Conservation (phyloP, 2,113 vertebrate genomes). For the Microcebus tavaratra region DNA sequence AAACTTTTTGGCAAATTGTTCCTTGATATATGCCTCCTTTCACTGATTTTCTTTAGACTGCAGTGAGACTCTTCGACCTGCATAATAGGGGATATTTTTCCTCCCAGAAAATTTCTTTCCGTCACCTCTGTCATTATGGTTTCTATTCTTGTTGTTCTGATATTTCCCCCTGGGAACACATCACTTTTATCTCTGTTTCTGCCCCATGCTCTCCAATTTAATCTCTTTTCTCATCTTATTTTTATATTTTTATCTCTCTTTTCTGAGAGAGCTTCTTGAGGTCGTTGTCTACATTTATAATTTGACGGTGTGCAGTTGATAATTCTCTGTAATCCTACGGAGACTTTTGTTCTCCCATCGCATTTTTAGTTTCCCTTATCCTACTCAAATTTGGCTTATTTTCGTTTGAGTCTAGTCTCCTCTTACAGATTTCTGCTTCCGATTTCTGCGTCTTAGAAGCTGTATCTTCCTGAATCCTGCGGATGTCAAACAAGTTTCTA, state of each 20-base stretch:
- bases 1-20: background rate
- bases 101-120: background rate
- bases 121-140: background rate
- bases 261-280: background rate
- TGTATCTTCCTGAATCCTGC: background rate
- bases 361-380: background rate
- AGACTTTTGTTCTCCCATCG: background rate
- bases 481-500: background rate
- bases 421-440: background rate
- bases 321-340: background rate
- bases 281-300: background rate
- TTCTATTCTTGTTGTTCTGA: background rate
- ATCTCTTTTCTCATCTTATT: background rate
- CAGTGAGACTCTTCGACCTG: background rate
- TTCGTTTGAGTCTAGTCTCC: background rate
- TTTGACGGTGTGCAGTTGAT: accelerated
- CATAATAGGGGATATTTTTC: background rate
- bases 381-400: background rate
- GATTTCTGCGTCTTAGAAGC: background rate
- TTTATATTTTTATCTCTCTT: background rate
- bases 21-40: background rate
- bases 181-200: background rate
- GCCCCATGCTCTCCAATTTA: background rate
- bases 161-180: background rate
- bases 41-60: background rate